Percentiles rank a stretch among this genome's conserved stretches.
Conservation (phyloP, 2,113 vertebrate species). For the Sturnira hondurensis region DNA sequence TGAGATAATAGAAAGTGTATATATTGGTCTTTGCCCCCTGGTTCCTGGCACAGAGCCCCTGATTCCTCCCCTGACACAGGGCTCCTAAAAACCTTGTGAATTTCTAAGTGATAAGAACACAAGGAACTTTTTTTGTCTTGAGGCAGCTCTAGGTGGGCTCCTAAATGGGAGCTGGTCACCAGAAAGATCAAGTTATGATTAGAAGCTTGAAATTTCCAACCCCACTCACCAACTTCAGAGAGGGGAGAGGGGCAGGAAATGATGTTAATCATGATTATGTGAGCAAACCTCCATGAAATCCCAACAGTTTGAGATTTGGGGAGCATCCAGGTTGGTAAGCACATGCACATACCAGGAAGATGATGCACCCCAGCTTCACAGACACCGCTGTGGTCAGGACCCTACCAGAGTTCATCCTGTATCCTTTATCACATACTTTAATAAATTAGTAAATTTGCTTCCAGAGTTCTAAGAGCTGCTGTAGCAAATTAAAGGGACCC, state of each 20-base stretch:
- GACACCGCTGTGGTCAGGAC: background rate
- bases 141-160: too few species aligned
- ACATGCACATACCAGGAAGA: background rate
- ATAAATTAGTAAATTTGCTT: background rate
- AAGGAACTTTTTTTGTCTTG: too few species aligned
- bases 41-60: too few species aligned
- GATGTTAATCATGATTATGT: background rate
- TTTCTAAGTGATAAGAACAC: too few species aligned
- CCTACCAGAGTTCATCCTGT: background rate
- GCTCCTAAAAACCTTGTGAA: too few species aligned
- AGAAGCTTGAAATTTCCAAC: background rate
- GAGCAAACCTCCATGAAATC: background rate
- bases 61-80: too few species aligned
- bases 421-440: background rate
- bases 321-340: background rate
- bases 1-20: background rate
- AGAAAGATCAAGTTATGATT: background rate
- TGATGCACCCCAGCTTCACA: background rate
- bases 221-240: background rate
- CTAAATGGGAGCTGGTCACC: background rate
- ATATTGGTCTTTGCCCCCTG: too few species aligned
- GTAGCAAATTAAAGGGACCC: too few species aligned
- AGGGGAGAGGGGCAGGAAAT: background rate
- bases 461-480: background rate
- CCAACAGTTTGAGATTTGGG: background rate